A percentile compares a stretch with the other conserved stretches of the same genome.
These are phyloP conservation scores for Hemitrygon akajei DNA, from an alignment of 2,797 vertebrate species.

Conservation along the genomic window DNA sequence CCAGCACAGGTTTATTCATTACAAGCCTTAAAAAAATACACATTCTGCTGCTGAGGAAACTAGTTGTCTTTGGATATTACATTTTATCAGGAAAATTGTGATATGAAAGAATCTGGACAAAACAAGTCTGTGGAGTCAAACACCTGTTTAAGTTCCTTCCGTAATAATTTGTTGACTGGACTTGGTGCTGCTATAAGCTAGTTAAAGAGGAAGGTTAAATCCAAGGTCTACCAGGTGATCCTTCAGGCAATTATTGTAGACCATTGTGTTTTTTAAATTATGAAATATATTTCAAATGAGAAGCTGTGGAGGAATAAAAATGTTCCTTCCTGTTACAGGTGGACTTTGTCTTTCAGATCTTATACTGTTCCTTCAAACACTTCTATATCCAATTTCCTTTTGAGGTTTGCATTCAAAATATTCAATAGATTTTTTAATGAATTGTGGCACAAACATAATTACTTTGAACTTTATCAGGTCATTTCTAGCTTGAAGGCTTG, in stretches of 20 bases:
- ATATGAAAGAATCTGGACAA: neutral
- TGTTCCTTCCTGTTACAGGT: neutral
- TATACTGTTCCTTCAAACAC: neutral
- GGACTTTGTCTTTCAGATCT: neutral
- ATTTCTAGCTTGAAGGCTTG: neutral
- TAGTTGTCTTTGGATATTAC: neutral
- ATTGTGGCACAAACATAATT: neutral
- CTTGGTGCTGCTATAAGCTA: neutral
- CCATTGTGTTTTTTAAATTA: too few species aligned
- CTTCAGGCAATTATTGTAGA: neutral
- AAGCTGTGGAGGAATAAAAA: neutral
- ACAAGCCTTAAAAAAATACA: neutral
- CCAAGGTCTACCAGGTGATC: neutral
- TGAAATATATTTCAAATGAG: neutral
- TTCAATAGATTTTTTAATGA: neutral
- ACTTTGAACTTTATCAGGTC: neutral
- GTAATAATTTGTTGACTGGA: neutral
- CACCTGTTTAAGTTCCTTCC: neutral
- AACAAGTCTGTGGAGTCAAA: neutral
- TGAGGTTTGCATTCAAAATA: neutral
- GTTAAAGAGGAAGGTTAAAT: neutral
- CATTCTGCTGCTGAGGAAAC: neutral
- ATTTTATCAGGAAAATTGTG: neutral
- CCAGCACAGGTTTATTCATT: neutral
- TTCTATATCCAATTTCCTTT: neutral